Base-by-base conservation (phyloP, 2,113 vertebrate species). In the Cinclus mexicanus region DNA sequence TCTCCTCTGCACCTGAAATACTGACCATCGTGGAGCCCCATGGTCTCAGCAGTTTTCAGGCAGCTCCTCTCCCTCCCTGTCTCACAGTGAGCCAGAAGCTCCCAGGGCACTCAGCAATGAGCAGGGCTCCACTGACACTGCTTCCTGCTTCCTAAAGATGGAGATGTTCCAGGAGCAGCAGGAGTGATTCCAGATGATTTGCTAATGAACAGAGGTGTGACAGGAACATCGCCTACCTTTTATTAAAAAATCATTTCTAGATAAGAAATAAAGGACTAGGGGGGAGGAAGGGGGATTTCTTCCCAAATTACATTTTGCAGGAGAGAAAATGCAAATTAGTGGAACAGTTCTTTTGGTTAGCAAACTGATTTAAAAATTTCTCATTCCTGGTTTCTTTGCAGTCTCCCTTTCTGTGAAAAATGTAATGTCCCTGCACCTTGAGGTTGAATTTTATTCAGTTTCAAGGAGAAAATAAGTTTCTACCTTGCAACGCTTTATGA, bases 361-460 rank as follows among this genome's bases (percentile, higher is more conserved):
- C 23, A 87, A 47, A 41, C 4, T 42, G 59, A 44, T 35, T 90
- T 47, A 76, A 52, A 77, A 79, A 35, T 70, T 47, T 50, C 35
- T 59, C 17, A 19, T 77, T 80, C 39, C 44, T 25, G 22, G 25
- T 35, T 55, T 55, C 15, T 71, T 93, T 85, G 33, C 49, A 80
- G 26, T 44, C 70, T 87, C 47, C 8, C 17, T 89, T 86, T 67
- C 61, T 67, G 29, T 35, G 65, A 37, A 78, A 87, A 77, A 41
- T 52, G 21, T 75, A 47, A 92, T 35, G 56, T 56, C 56, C 25
- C 64, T 49, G 39, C 31, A 71, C 37, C 56, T 56, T 74, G 64
- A 74, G 39, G 47, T 81, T 90, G 56, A 65, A 52, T 90, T 86
- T 95, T 64, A 21, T 41, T 68, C 65, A 41, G n/a, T 82, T 89